phyloP scores from a whole-genome alignment of 2,113 vertebrate genomes.

The Tetraodon nigroviridis region DNA sequence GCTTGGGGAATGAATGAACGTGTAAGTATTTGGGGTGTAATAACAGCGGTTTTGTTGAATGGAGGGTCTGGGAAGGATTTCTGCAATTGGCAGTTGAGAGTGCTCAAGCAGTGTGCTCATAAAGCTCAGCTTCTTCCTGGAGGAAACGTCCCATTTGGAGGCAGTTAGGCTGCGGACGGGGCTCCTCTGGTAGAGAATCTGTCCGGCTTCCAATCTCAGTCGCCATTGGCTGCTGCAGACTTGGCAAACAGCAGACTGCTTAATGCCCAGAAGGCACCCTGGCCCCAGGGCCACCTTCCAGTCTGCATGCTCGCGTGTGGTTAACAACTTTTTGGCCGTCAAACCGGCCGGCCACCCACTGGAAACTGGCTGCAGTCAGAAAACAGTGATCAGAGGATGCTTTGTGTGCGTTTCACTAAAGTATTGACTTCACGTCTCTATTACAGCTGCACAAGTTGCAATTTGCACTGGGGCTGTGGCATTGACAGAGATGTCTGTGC shows the following conservation, averaged over 20 bases:
- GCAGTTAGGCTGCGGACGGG: slow-evolving; percentile 8
- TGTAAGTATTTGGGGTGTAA: slow-evolving; percentile 17
- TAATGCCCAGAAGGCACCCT: slow-evolving; percentile 10
- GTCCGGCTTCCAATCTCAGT: slow-evolving; percentile 25
- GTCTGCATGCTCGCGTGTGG: slow-evolving; percentile 3
- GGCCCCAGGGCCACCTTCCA: not conserved
- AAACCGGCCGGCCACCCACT: slow-evolving; percentile 13
- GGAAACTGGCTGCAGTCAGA: slow-evolving; percentile 2
- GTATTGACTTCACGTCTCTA: slow-evolving; percentile 34
- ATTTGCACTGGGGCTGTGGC: slow-evolving; percentile 23
- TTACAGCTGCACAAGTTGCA: slow-evolving; percentile 42
- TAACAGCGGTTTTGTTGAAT: slow-evolving; percentile 6
- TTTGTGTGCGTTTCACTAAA: slow-evolving; percentile 35
- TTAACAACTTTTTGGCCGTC: slow-evolving; percentile 28
- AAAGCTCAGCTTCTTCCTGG: slow-evolving; percentile 25
- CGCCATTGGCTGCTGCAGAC: slow-evolving; percentile 17
- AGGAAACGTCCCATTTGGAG: slow-evolving; percentile 33
- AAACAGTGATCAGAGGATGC: slow-evolving; percentile 33
- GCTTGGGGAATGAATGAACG: not conserved
- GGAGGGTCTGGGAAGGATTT: slow-evolving; percentile 11
- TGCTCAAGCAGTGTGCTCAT: slow-evolving; percentile 27
- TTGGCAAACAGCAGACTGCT: slow-evolving; percentile 11
- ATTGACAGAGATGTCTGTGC: slow-evolving; percentile 26
- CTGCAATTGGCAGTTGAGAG: slow-evolving; percentile 41
- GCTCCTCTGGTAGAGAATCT: slow-evolving; percentile 4